phyloP scores from a whole-genome alignment of 2,888 invertebrate species.

The Biston betularia region DNA sequence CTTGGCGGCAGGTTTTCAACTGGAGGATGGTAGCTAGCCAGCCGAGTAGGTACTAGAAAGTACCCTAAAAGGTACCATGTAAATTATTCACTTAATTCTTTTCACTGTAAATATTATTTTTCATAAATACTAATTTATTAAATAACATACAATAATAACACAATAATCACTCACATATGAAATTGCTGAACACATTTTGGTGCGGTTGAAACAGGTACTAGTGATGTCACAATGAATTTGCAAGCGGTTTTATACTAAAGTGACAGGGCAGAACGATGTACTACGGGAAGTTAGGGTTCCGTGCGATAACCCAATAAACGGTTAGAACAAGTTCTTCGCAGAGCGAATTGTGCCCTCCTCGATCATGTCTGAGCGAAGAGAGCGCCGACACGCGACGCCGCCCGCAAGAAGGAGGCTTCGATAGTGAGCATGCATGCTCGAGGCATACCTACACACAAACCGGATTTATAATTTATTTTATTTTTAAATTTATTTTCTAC shows the following conservation, averaged over 20 bases:
- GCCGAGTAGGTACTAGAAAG: too few species aligned
- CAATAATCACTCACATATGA: constrained; percentile 73
- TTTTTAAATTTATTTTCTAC: too few species aligned
- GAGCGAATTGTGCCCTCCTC: too few species aligned
- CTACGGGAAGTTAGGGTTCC: constrained; percentile 49
- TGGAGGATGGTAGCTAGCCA: too few species aligned
- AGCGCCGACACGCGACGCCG: too few species aligned
- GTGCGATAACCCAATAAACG: constrained; percentile 9
- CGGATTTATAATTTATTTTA: too few species aligned
- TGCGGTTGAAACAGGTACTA: constrained; percentile 62
- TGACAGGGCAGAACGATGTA: constrained; percentile 63
- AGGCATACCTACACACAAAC: too few species aligned
- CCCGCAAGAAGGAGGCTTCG: too few species aligned
- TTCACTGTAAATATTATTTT: not conserved
- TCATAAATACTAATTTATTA: constrained; percentile 1
- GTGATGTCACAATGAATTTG: constrained; percentile 69
- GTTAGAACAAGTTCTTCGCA: not conserved
- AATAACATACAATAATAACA: constrained; percentile 8
- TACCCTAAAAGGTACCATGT: too few species aligned
- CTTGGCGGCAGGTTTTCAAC: too few species aligned
- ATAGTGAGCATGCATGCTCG: too few species aligned
- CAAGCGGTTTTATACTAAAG: constrained; percentile 71
- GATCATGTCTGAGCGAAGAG: too few species aligned
- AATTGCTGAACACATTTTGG: constrained; percentile 73
- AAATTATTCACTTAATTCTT: not conserved